These are phyloP conservation scores for Pterocles orientalis DNA, from an alignment of 2,113 vertebrate species.

Conservation along the genomic window DNA sequence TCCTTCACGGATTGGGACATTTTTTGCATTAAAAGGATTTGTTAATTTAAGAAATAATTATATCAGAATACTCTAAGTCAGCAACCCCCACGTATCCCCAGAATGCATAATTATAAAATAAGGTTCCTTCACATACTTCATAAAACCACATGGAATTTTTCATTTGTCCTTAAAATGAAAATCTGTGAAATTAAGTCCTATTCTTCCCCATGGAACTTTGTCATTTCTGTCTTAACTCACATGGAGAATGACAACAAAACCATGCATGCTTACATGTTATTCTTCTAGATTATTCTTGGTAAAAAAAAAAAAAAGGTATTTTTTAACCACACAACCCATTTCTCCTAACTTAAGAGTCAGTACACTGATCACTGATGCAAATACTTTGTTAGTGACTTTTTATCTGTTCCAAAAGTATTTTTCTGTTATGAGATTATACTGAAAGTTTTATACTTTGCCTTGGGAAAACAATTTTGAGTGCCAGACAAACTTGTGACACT, in stretches of 20 bases:
- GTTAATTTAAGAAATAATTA: neutral
- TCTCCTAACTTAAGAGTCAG: neutral
- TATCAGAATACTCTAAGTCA: neutral
- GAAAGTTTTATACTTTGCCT: neutral
- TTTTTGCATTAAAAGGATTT: neutral
- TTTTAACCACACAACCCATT: neutral
- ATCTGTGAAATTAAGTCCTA: neutral
- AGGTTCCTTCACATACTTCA: neutral
- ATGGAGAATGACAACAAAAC: neutral
- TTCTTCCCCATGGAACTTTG: neutral
- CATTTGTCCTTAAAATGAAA: neutral
- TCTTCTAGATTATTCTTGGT: neutral
- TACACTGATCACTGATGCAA: neutral
- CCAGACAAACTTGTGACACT: neutral
- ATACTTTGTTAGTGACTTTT: neutral
- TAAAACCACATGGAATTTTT: neutral
- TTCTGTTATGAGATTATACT: neutral
- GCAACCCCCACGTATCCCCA: neutral
- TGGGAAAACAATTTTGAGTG: neutral
- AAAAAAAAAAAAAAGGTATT: neutral
- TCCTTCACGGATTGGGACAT: neutral
- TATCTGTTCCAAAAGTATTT: neutral
- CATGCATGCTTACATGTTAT: rapidly evolving
- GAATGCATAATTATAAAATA: neutral
- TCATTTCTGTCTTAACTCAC: neutral